Base-by-base conservation (phyloP, 1,140 invertebrate genomes). In the Halotydeus destructor region DNA sequence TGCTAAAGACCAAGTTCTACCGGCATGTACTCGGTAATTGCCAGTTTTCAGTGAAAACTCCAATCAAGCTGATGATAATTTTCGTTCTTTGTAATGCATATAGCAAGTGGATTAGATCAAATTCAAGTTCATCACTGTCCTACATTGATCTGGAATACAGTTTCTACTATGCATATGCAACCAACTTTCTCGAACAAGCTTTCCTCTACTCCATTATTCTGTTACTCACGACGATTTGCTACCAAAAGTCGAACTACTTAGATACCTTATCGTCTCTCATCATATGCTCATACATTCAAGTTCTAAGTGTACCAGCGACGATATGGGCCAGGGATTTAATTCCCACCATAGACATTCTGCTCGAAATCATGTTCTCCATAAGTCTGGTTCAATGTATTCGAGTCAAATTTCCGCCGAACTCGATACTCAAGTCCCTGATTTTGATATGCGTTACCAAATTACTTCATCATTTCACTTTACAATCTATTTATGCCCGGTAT, bases 271-370 rank as follows among this genome's bases (percentile, higher is more conserved):
- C 43, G 12, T 39, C 25, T 16, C 32, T 47, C 4, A 38, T 44
- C 11, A 47, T 44, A 11, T 47, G 43, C 28, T 47, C 46, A 32
- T 47, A 47, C 30, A 35, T 41, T 21, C 43, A 47, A 39, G 19
- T 47, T 14, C 45, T 47, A 19, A 23, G 24, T 21, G 3, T 47
- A 27, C 46, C 46, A 2, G 47, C 33, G 4, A 30, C n/a, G 12
- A 19, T 47, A 1, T 47, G 33, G 25, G 34, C 34, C 3, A 21
- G 14, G 12, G 46, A 43, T 12, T 18, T 38, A 25, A 45, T 39
- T 22, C 12, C 18, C 5, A 39, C 45, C 16, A 25, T 45, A 5
- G 46, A 47, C 28, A 12, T 38, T 22, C 25, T 47, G 9, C 23
- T 47, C 9, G 11, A 40, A 27, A 14, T 38, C 9, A 38, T 44